Conservation (phyloP, 2,113 vertebrate species). For the Clarias batrachus region DNA sequence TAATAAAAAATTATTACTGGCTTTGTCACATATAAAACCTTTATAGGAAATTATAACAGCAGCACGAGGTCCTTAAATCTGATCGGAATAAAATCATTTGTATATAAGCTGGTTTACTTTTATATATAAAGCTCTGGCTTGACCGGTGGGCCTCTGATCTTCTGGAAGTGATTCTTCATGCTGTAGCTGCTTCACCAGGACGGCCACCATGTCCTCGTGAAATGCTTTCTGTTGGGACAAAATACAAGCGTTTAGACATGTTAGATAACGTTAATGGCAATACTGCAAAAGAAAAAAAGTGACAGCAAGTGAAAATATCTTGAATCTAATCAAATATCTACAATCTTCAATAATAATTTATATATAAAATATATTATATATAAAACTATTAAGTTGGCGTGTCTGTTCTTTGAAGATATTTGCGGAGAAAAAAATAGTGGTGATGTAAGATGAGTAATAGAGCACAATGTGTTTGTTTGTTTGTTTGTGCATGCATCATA, state of each 20-base stretch:
- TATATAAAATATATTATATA: too few relatives aligned
- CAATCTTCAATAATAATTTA: too few relatives aligned
- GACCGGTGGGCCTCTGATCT: slow-evolving; percentile 57
- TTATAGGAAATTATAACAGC: not conserved
- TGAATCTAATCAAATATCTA: too few relatives aligned
- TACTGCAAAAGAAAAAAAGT: not conserved
- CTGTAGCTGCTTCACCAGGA: slow-evolving; percentile 66
- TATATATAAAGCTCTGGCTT: slow-evolving; percentile 65
- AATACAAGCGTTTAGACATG: not conserved
- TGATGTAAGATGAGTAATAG: too few relatives aligned
- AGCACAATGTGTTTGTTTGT: too few relatives aligned
- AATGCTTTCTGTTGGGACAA: slow-evolving; percentile 67
- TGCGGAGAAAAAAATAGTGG: too few relatives aligned
- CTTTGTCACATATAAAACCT: not conserved
- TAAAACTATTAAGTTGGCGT: too few relatives aligned
- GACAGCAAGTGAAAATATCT: too few relatives aligned
- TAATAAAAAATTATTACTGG: not conserved
- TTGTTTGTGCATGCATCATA: too few relatives aligned
- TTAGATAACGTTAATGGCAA: not conserved
- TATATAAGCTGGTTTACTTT: slow-evolving; percentile 58
- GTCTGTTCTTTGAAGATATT: too few relatives aligned
- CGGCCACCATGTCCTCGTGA: slow-evolving; percentile 65
- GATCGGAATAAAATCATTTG: not conserved
- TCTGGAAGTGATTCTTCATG: slow-evolving; percentile 63
- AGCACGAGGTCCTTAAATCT: not conserved